phyloP scores from a whole-genome alignment of 92 coral and sea anemone species.

The Blastomussa wellsi region DNA sequence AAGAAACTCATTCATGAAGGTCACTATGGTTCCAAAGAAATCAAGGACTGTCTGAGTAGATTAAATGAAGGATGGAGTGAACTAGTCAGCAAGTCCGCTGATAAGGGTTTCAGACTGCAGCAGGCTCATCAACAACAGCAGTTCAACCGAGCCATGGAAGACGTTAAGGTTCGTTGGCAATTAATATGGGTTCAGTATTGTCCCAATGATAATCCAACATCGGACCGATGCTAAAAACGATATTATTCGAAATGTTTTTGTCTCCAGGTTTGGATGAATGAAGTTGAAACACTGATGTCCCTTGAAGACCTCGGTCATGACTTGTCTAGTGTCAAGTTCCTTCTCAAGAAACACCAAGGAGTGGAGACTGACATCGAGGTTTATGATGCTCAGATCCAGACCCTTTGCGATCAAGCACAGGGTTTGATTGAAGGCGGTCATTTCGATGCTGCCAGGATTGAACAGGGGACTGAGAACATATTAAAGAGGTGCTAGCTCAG shows the following conservation, averaged over 20 bases:
- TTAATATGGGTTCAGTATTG: background rate
- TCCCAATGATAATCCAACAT: background rate
- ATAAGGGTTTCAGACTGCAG: slow-evolving; percentile 74
- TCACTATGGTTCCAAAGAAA: slow-evolving; percentile 80
- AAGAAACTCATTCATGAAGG: slow-evolving; percentile 63
- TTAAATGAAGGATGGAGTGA: slow-evolving; percentile 81
- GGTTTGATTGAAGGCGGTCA: slow-evolving; percentile 73
- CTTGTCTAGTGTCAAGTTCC: slow-evolving; percentile 87
- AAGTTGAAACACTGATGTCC: slow-evolving; percentile 82
- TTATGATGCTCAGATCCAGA: slow-evolving; percentile 69
- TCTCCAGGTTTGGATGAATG: slow-evolving; percentile 78
- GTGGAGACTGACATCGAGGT: slow-evolving; percentile 79
- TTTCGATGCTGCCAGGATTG: slow-evolving; percentile 73
- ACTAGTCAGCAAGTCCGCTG: slow-evolving; percentile 67
- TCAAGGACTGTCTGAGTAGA: slow-evolving; percentile 55
- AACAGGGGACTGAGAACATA: slow-evolving; percentile 60
- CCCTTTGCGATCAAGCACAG: slow-evolving; percentile 75
- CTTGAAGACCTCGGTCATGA: slow-evolving; percentile 88
- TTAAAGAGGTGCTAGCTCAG: slow-evolving; percentile 46
- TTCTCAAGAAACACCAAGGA: slow-evolving; percentile 87
- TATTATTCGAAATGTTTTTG: background rate
- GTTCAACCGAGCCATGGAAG: slow-evolving; percentile 81
- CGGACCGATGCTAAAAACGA: too few relatives aligned
- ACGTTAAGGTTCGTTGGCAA: slow-evolving; percentile 45
- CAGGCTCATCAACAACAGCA: slow-evolving; percentile 88